phyloP scores from a whole-genome alignment of 2,888 invertebrate genomes.

The Trachelus iudaicus region DNA sequence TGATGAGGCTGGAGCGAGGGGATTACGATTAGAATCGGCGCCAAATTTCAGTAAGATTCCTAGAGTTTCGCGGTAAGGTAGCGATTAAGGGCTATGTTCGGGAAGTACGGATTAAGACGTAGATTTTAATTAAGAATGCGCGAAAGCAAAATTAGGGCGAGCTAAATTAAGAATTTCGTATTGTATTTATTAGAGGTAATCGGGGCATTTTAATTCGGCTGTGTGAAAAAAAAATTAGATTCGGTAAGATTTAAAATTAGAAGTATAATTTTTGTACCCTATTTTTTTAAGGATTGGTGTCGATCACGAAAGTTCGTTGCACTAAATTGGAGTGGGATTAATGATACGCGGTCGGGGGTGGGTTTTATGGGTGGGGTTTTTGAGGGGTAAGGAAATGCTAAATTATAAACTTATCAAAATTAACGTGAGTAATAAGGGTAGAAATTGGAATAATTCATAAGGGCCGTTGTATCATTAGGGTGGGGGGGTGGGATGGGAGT shows the following conservation, averaged over 20 bases:
- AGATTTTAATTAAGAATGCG: conserved; percentile 1
- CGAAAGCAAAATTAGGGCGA: neutral
- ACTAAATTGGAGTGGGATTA: conserved; percentile 6
- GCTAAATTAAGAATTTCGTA: conserved; percentile 42
- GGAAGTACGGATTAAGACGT: conserved; percentile 12
- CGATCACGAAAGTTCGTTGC: conserved; percentile 20
- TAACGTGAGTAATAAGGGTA: neutral
- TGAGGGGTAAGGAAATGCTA: conserved; percentile 26
- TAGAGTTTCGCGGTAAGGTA: conserved; percentile 5
- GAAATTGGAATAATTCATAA: neutral
- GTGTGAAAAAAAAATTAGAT: conserved; percentile 53
- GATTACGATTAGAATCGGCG: neutral
- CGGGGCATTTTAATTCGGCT: conserved; percentile 65
- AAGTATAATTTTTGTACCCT: conserved; percentile 65
- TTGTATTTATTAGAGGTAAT: conserved; percentile 36
- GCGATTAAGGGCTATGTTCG: conserved; percentile 16
- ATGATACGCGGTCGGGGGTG: neutral
- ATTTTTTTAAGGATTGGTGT: conserved; percentile 61
- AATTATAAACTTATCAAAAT: conserved; percentile 22
- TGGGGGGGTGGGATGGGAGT: conserved; percentile 22
- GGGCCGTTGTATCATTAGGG: neutral
- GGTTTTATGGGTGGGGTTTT: neutral
- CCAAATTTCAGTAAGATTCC: conserved; percentile 1
- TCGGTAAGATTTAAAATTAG: conserved; percentile 57
- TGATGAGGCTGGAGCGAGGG: neutral